Evolutionary conservation across 2,797 vertebrate species (phyloP).

Genomic region (Otolemur crassicaudatus): DNA sequence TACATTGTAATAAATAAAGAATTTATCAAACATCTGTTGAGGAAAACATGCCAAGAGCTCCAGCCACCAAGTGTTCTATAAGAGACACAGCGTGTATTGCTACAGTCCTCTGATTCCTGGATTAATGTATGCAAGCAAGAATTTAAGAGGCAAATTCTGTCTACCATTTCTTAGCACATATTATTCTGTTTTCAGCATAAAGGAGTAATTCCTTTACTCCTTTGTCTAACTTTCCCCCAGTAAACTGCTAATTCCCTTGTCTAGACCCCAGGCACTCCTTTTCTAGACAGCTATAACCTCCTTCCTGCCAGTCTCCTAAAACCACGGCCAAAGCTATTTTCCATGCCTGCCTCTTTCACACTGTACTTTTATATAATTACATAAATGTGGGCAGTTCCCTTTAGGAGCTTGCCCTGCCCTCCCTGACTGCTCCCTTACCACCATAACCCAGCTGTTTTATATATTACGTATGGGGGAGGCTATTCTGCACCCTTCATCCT

Average conservation of each 20-base stretch:
- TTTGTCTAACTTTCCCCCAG: constrained; percentile 42
- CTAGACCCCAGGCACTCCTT: background rate
- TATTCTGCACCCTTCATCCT: background rate
- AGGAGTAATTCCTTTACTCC: constrained; percentile 23
- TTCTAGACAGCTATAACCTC: constrained; percentile 14
- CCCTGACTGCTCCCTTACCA: background rate
- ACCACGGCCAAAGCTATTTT: constrained; percentile 34
- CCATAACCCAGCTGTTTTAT: background rate
- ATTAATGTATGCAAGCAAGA: constrained; percentile 12
- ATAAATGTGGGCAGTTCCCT: background rate
- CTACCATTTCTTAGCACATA: constrained; percentile 6
- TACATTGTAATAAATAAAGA: constrained; percentile 40
- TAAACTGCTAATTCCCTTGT: constrained; percentile 43
- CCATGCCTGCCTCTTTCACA: background rate
- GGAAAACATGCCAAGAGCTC: background rate
- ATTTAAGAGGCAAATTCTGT: constrained; percentile 45
- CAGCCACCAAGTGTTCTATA: constrained; percentile 6
- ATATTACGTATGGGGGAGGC: background rate
- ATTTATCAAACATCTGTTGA: constrained; percentile 39
- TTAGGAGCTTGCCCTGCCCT: background rate
- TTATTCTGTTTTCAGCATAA: background rate
- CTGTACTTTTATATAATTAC: background rate
- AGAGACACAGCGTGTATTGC: constrained; percentile 23
- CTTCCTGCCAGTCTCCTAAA: background rate
- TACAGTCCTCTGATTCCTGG: constrained; percentile 11